Evolutionary conservation across 1,140 invertebrate species (phyloP), one percentile per base, ranked within the genome.

Genomic region (Trachymyrmex cornetzi): DNA sequence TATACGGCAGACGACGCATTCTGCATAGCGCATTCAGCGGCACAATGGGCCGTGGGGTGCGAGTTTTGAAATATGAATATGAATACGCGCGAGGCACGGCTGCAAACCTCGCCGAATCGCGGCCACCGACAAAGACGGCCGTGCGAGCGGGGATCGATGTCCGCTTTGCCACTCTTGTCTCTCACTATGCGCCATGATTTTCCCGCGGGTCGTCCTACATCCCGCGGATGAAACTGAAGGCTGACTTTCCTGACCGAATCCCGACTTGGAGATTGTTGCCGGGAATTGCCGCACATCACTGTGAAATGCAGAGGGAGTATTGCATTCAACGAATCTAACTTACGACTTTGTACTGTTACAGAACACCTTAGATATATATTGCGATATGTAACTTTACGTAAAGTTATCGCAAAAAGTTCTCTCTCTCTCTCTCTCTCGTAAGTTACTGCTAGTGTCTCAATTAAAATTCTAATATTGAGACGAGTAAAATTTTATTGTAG

Each of bases 1-100:
- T 93, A 89, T 92, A 93, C 89, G 90, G 86, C 88, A 91, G 88
- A 88, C 92, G 91, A 93, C 91, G 91, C 89, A 92, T 91, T 93
- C 90, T 93, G 92, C 92, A 93, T 93, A 93, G 91, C 88, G 90
- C 88, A 92, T 92, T 92, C 91, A 92, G 71, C 88, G 87, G 86
- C 89, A 93, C 92, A 93, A 93, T 93, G 91, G 91, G 86, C 90
- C 91, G 90, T 90, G 89, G 91, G 67, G 90, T 92, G 89, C 88
- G 92, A 93, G 92, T 93, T 93, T 92, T 93, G 91, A 93, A 93
- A 92, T 93, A 93, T 93, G 92, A 92, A 92, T 92, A 92, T 92
- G 92, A 93, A 93, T 93, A 92, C 48, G 0, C 91, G n/a, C n/a
- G 30, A 85, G 66, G 82, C 75, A 79, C 75, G 86, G 82, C 80